phyloP scores from a whole-genome alignment of 2,888 invertebrate species.

The Resseliella maxima region DNA sequence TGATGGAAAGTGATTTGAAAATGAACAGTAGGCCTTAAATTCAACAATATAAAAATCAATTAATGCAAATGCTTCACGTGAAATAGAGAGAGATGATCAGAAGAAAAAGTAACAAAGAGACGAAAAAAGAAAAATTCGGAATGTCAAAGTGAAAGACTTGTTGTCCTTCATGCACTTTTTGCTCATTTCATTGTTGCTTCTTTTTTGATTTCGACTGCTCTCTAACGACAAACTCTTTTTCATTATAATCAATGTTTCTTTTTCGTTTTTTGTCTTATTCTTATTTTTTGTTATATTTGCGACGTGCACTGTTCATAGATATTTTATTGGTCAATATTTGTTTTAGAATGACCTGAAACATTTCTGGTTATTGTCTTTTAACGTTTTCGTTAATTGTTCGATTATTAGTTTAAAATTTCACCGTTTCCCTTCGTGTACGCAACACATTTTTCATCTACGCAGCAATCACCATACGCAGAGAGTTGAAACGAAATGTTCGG shows the following conservation, averaged over 20 bases:
- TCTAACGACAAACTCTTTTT: too few relatives aligned
- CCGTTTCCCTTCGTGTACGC: neutral
- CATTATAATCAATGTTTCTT: too few relatives aligned
- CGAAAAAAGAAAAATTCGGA: neutral
- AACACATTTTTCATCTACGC: neutral
- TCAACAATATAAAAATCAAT: neutral
- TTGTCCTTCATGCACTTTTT: slow-evolving; percentile 8
- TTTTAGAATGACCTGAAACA: neutral
- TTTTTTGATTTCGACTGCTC: too few relatives aligned
- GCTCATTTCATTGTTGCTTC: too few relatives aligned
- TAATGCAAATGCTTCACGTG: neutral
- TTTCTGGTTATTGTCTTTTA: neutral
- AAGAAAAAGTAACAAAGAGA: neutral
- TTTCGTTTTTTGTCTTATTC: slow-evolving; percentile 64
- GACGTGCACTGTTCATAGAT: too few relatives aligned
- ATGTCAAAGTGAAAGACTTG: neutral
- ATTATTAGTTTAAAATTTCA: neutral
- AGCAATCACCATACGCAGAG: neutral
- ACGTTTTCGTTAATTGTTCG: neutral
- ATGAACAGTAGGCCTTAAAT: slow-evolving; percentile 12
- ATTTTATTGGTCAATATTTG: slow-evolving; percentile 18
- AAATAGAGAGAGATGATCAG: neutral
- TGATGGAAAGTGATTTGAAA: slow-evolving; percentile 49
- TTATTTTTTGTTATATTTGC: too few relatives aligned
- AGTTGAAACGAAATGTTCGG: neutral